These are phyloP conservation scores for Chiroxiphia lanceolata DNA, from an alignment of 2,797 vertebrate genomes.

Conservation along the genomic window DNA sequence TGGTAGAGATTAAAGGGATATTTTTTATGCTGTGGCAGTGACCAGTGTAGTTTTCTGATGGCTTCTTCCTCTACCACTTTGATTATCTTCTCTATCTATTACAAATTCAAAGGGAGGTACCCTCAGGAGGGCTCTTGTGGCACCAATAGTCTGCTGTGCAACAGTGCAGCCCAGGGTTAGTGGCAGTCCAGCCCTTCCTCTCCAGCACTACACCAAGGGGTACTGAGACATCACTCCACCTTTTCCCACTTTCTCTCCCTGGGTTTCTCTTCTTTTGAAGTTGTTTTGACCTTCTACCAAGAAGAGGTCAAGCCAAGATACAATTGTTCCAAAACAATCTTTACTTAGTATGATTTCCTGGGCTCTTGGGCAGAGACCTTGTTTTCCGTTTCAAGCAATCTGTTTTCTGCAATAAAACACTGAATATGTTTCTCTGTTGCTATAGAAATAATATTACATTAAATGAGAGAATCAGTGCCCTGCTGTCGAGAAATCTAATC, in stretches of 20 bases:
- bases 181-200: background rate
- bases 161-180: accelerated
- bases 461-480: conserved; percentile 41
- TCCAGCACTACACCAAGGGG: background rate
- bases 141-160: too few species aligned
- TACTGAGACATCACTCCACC: background rate
- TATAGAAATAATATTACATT: conserved; percentile 61
- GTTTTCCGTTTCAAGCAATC: conserved; percentile 27
- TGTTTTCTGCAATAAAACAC: conserved; percentile 33
- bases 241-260: background rate
- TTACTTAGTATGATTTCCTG: background rate
- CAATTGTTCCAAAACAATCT: background rate
- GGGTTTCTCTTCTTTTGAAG: background rate
- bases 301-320: background rate
- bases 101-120: background rate
- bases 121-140: background rate
- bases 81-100: background rate
- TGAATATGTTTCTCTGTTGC: conserved; percentile 40
- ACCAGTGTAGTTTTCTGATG: background rate
- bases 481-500: conserved; percentile 40
- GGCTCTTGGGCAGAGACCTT: background rate
- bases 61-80: background rate
- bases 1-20: background rate
- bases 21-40: background rate
- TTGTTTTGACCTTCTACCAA: background rate